Percentiles rank a stretch among this genome's conserved stretches.
phyloP scores from a whole-genome alignment of 2,113 vertebrate species.

The Carassius carassius region DNA sequence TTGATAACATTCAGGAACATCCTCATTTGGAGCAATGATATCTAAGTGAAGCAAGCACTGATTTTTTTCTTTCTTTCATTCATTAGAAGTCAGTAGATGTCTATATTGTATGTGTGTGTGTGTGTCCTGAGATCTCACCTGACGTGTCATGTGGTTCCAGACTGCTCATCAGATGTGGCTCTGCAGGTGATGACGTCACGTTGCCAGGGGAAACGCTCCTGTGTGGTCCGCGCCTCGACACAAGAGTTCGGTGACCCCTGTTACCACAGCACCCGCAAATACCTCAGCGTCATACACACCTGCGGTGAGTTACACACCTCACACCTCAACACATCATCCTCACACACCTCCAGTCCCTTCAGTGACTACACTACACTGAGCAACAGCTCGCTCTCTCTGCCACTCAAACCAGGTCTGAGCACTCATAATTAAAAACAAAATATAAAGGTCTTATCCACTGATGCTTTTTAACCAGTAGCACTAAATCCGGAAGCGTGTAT shows the following conservation, averaged over 20 bases:
- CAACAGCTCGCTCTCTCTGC: background rate
- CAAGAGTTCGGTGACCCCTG: slow-evolving; percentile 89
- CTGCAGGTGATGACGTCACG: slow-evolving; percentile 81
- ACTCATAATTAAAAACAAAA: background rate
- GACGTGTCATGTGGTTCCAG: slow-evolving; percentile 62
- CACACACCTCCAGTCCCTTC: background rate
- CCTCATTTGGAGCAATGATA: too few species aligned
- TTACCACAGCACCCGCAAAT: slow-evolving; percentile 85
- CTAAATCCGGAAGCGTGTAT: too few species aligned
- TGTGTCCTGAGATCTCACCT: background rate
- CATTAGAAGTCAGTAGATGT: too few species aligned
- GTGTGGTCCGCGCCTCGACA: slow-evolving; percentile 81
- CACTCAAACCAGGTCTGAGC: background rate
- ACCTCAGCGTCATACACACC: slow-evolving; percentile 89
- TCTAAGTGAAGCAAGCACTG: too few species aligned
- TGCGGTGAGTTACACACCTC: slow-evolving; percentile 75
- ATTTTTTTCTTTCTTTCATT: too few species aligned
- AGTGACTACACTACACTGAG: background rate
- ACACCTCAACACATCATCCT: background rate
- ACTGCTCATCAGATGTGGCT: slow-evolving; percentile 81
- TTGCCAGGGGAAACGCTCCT: slow-evolving; percentile 86
- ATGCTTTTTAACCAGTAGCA: too few species aligned
- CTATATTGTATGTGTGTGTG: too few species aligned
- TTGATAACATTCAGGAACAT: too few species aligned
- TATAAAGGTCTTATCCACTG: background rate